Percentiles rank a stretch among this genome's conserved stretches.
Conservation (phyloP, 2,113 vertebrate genomes). For the Excalfactoria chinensis region DNA sequence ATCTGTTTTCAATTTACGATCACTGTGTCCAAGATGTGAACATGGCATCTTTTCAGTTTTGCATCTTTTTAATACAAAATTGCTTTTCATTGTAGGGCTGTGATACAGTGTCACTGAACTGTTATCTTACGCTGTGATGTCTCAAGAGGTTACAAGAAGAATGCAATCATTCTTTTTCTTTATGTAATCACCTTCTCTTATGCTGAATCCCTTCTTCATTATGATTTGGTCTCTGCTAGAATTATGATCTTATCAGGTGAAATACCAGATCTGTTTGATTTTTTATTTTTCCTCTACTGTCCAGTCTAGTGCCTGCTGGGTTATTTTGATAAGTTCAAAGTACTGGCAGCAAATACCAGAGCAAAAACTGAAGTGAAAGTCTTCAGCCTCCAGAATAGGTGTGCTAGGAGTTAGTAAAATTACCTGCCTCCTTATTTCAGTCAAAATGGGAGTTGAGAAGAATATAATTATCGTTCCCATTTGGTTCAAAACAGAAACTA, state of each 20-base stretch:
- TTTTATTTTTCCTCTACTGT: not conserved
- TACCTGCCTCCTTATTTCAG: not conserved
- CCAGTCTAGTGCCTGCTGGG: not conserved
- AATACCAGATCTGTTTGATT: not conserved
- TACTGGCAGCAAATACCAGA: not conserved
- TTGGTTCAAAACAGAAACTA: not conserved
- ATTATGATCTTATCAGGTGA: not conserved
- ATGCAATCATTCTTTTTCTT: not conserved
- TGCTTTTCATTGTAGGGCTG: not conserved
- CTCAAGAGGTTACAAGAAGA: not conserved
- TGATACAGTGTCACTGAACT: not conserved
- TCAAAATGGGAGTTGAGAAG: not conserved
- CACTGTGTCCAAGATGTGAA: not conserved
- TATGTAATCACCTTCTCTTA: not conserved
- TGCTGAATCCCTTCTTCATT: not conserved
- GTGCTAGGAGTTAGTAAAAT: not conserved
- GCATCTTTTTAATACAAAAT: not conserved
- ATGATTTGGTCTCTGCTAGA: not conserved
- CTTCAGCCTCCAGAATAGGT: not conserved
- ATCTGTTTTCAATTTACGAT: not conserved
- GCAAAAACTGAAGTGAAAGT: not conserved
- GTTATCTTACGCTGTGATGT: not conserved
- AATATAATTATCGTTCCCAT: fast-evolving
- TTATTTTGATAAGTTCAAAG: not conserved
- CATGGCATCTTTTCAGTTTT: not conserved